Conservation (phyloP, 1,140 invertebrate genomes). For the Drosophila rufa region DNA sequence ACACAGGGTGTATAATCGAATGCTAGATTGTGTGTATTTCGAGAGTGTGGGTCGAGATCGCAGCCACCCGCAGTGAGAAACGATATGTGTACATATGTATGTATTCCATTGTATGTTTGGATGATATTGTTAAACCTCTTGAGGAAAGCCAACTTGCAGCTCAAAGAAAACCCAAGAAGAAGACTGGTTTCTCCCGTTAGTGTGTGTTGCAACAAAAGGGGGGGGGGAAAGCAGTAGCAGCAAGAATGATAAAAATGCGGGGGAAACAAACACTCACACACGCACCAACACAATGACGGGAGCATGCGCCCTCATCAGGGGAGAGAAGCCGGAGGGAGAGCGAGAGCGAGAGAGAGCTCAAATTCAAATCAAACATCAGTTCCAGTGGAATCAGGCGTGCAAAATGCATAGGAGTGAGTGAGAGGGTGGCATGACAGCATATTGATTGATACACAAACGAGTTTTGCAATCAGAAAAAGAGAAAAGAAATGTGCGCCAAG, state of each 20-base stretch:
- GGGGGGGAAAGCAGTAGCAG: not conserved
- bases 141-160: constrained; percentile 23
- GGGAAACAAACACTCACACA: constrained; percentile 34
- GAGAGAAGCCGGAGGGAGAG: constrained; percentile 10
- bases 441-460: constrained; percentile 78
- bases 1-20: constrained; percentile 6
- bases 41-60: constrained; percentile 12
- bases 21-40: constrained; percentile 3
- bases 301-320: constrained; percentile 19
- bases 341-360: constrained; percentile 24
- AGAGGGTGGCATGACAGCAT: constrained; percentile 63
- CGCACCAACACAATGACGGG: constrained; percentile 23
- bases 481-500: constrained; percentile 14
- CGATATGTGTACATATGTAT: constrained; percentile 12
- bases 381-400: constrained; percentile 60
- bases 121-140: constrained; percentile 24
- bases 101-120: constrained; percentile 1
- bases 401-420: constrained; percentile 33
- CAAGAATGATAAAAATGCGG: constrained; percentile 61
- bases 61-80: constrained; percentile 32
- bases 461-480: constrained; percentile 56
- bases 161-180: constrained; percentile 12
- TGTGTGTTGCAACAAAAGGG: constrained; percentile 12
- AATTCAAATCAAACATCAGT: constrained; percentile 51
- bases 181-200: constrained; percentile 36